Evolutionary conservation across 35 echinoderm and acorn worm genomes (phyloP).

Genomic region (Lytechinus pictus): DNA sequence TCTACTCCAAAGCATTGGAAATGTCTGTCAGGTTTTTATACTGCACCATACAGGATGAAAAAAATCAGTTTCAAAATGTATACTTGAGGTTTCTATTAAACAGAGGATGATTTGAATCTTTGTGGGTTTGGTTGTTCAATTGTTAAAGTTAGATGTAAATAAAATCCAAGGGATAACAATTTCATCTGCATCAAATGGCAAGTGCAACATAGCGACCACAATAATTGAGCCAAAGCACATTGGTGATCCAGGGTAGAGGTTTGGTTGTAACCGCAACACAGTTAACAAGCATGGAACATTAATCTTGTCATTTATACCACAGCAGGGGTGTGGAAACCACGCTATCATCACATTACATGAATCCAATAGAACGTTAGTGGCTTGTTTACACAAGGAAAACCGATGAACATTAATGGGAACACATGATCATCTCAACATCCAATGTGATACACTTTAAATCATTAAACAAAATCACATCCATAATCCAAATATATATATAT

Average conservation of each 20-base stretch:
- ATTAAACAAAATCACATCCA: not conserved
- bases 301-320: not conserved
- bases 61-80: not conserved
- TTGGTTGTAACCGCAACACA: not conserved
- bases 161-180: not conserved
- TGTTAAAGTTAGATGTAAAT: not conserved
- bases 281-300: not conserved
- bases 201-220: not conserved
- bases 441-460: not conserved
- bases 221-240: not conserved
- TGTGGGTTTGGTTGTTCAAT: not conserved
- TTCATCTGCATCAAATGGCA: not conserved
- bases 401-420: not conserved
- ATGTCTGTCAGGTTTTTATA: not conserved
- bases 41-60: not conserved
- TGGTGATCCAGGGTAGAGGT: not conserved
- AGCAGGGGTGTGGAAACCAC: constrained; percentile 7
- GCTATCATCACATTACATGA: not conserved
- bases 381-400: not conserved
- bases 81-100: not conserved
- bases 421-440: not conserved
- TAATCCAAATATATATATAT: not conserved
- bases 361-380: not conserved
- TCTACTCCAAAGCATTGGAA: not conserved
- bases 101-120: not conserved